Evolutionary conservation across 2,888 invertebrate genomes (phyloP), one percentile per base, ranked within the genome.

Genomic region (Penaeus monodon): DNA sequence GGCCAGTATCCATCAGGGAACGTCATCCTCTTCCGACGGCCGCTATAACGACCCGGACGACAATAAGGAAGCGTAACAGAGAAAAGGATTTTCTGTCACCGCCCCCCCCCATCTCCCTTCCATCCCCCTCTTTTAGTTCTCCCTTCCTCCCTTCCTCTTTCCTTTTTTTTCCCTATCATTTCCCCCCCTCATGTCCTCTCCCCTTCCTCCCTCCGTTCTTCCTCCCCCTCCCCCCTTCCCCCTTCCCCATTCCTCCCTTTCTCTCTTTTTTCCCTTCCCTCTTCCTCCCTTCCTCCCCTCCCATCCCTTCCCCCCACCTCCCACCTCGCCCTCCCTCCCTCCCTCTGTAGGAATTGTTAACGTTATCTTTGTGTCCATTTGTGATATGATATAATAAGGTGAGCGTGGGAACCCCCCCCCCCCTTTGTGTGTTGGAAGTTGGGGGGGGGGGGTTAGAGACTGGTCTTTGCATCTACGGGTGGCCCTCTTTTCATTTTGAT

Each of bases 391-490:
- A 33, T 33, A 33, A 33, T 33, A 33, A 33, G 33, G 33, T 33
- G 33, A 33, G 33, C 33, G 33, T 33, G 33, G 33, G 33, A 33
- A 33, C 33, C 33, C 33, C 3, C 33, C 3, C 33, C 33, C 33
- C 33, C 33, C 3, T 33, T 33, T 33, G 33, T 33, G 2, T 33
- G 33, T 33, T 33, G 33, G 33, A 33, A 10, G 76, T 38, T 38
- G 14, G 44, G 76, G 38, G 27, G 44, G 76, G 27, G 57, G 44
- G 76, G n/a, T 44, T 22, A 76, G 76, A 76, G 76, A 76, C 70
- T 27, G 33, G 33, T 33, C 70, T n/a, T 33, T 70, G n/a, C n/a
- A 33, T 33, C 12, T n/a, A 70, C 14, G 33, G 22, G 38, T 74
- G 29, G 74, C 44, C 22, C 33, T 22, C n/a, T 22, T 74, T 74